phyloP scores from a whole-genome alignment of 2,113 vertebrate species.

The Vireo altiloquus region DNA sequence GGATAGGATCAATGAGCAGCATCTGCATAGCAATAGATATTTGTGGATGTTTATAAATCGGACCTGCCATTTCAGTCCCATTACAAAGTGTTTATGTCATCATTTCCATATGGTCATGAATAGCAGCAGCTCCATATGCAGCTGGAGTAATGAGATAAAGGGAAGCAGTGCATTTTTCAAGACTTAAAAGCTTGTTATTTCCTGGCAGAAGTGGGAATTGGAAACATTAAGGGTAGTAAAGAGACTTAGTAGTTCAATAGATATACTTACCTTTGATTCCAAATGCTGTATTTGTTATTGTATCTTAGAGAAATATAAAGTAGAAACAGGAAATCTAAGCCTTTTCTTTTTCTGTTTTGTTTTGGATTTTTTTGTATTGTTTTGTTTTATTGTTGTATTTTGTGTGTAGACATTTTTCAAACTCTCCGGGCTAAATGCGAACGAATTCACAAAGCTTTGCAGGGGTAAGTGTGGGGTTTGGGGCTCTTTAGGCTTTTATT shows the following conservation, averaged over 20 bases:
- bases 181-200: background rate
- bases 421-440: slow-evolving; percentile 83
- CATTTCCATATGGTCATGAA: background rate
- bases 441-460: slow-evolving; percentile 81
- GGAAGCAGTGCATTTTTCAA: background rate
- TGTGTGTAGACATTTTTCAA: slow-evolving; percentile 82
- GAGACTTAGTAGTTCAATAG: background rate
- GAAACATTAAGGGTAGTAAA: background rate
- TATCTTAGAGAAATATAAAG: background rate
- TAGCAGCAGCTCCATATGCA: background rate
- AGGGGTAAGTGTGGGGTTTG: slow-evolving; percentile 76
- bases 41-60: background rate
- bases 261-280: background rate
- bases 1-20: background rate
- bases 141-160: background rate
- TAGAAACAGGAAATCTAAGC: background rate
- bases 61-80: background rate
- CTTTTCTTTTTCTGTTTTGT: background rate
- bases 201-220: background rate
- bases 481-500: background rate
- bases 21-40: background rate
- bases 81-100: background rate
- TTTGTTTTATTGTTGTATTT: background rate
- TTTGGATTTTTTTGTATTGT: background rate
- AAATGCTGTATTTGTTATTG: background rate